Percentiles rank a stretch among this genome's conserved stretches.
Conservation (phyloP, 2,113 vertebrate species). For the Myrmecobius fasciatus region DNA sequence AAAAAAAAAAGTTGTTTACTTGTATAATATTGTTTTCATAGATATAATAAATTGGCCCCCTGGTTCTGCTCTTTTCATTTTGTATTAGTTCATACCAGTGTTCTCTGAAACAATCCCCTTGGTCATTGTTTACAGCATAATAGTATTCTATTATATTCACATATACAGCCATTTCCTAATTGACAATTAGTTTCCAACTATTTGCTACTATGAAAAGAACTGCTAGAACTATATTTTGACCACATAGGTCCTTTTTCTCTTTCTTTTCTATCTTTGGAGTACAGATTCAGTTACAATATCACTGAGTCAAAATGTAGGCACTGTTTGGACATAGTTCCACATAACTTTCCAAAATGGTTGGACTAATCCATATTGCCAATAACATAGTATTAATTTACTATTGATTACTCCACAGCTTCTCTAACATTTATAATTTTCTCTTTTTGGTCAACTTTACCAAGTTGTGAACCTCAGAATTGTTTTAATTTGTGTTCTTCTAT, state of each 20-base stretch:
- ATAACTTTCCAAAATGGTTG: background rate
- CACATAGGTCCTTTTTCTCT: background rate
- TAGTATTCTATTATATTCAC: background rate
- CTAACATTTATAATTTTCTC: background rate
- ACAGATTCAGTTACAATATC: background rate
- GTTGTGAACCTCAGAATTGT: background rate
- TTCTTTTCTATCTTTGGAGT: background rate
- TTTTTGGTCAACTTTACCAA: background rate
- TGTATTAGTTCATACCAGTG: background rate
- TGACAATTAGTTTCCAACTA: background rate
- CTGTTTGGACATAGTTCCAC: background rate
- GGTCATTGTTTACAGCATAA: background rate
- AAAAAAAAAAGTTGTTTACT: background rate
- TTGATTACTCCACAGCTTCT: background rate
- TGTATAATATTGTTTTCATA: background rate
- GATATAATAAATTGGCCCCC: background rate
- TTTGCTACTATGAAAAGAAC: background rate
- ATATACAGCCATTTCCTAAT: background rate
- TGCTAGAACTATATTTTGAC: background rate
- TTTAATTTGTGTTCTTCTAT: background rate
- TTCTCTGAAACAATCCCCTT: background rate
- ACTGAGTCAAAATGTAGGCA: background rate
- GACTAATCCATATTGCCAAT: background rate
- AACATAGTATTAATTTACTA: background rate
- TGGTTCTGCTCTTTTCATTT: background rate